Conservation (phyloP, 1,140 invertebrate species). For the Stenopsyche tienmushanensis region DNA sequence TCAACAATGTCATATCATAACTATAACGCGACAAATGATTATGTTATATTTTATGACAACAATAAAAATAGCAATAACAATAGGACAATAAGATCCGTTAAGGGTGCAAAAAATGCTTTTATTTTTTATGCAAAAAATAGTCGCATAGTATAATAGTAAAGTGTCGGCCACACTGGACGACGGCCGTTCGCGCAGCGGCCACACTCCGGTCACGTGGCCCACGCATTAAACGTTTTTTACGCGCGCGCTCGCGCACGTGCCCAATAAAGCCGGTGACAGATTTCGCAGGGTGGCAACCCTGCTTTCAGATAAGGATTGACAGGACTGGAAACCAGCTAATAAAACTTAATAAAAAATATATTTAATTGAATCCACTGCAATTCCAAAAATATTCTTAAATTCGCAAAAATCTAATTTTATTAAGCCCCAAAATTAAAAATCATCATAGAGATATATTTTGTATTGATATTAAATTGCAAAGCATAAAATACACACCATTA, state of each 20-base stretch:
- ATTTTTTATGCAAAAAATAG: background rate
- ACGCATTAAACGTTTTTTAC: constrained; percentile 20
- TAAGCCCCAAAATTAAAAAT: no score
- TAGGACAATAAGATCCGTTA: constrained; percentile 5
- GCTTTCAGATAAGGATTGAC: background rate
- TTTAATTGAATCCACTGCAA: no score
- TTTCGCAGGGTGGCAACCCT: constrained; percentile 2
- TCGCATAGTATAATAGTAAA: background rate
- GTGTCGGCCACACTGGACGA: background rate
- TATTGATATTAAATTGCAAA: no score
- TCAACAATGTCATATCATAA: background rate
- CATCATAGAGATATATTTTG: no score
- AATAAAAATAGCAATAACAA: constrained; percentile 3
- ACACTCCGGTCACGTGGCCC: constrained; percentile 13
- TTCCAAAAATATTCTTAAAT: no score
- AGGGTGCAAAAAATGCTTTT: background rate
- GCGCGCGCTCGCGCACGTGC: constrained; percentile 16
- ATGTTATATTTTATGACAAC: constrained; percentile 17
- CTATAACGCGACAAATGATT: constrained; percentile 16
- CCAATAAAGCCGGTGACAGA: constrained; percentile 10
- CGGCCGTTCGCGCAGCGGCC: no score
- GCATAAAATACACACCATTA: no score
- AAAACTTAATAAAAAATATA: no score
- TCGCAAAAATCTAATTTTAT: no score
- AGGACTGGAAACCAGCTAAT: no score